A percentile compares a stretch with the other conserved stretches of the same genome.
Evolutionary conservation across 2,797 vertebrate genomes (phyloP).

Genomic region (Picus viridis): DNA sequence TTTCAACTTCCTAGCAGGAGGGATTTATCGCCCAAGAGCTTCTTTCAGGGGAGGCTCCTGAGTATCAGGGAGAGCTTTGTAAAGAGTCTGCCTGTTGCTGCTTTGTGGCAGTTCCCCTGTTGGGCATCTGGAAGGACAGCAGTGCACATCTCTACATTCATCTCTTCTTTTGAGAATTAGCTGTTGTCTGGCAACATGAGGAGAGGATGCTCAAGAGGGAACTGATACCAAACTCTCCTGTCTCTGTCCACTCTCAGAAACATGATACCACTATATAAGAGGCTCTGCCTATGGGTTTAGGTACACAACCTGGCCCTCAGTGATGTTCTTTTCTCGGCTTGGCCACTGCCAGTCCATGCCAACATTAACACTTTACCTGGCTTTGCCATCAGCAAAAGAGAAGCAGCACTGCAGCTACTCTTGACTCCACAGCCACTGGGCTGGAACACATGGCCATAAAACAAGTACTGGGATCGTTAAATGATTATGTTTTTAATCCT

Average conservation of each 20-base stretch:
- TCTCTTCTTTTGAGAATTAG: neutral
- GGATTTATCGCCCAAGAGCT: neutral
- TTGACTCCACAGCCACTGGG: neutral
- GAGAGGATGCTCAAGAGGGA: neutral
- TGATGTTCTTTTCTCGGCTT: neutral
- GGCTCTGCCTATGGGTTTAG: neutral
- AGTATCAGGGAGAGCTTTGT: neutral
- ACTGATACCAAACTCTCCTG: neutral
- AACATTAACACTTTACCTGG: neutral
- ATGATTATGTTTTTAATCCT: constrained; percentile 28
- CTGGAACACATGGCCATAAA: neutral
- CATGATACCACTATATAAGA: accelerated
- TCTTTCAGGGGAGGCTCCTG: neutral
- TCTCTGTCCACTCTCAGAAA: neutral
- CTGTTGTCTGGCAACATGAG: neutral
- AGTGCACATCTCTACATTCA: neutral
- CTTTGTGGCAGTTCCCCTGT: neutral
- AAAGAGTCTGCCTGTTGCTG: neutral
- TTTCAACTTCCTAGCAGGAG: neutral
- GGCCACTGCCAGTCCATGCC: accelerated
- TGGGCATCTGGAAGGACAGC: neutral
- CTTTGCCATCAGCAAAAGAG: neutral
- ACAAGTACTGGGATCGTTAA: neutral
- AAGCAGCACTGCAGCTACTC: neutral
- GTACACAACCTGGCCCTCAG: neutral